Evolutionary conservation across 2,113 vertebrate species (phyloP).

Genomic region (Chloebia gouldiae): DNA sequence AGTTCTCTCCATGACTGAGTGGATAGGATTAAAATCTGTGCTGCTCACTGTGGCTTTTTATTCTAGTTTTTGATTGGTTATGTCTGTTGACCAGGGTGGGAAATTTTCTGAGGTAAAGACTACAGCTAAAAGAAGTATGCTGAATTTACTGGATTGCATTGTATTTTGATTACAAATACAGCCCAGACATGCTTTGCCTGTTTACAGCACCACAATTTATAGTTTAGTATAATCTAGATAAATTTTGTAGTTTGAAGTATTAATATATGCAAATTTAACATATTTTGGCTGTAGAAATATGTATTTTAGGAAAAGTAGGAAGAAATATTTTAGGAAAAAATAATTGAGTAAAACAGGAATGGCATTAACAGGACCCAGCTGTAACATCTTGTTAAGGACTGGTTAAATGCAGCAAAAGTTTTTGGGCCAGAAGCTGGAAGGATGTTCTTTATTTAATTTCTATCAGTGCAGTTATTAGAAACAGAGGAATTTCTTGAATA

Average conservation of each 20-base stretch:
- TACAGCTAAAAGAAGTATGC: neutral
- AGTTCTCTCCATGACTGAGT: neutral
- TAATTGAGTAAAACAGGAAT: neutral
- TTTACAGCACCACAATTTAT: neutral
- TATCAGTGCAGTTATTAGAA: neutral
- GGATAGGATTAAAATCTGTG: constrained; percentile 6
- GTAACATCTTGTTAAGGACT: neutral
- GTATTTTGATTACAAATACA: neutral
- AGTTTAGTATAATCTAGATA: neutral
- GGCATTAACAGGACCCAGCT: neutral
- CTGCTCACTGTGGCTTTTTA: neutral
- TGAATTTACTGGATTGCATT: neutral
- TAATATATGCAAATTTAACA: neutral
- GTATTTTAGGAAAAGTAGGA: neutral
- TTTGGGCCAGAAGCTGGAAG: neutral
- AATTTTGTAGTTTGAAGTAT: neutral
- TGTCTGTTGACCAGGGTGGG: neutral
- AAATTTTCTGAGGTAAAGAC: neutral
- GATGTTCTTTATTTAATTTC: neutral
- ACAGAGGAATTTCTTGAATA: neutral
- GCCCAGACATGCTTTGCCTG: neutral
- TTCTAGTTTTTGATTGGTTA: neutral
- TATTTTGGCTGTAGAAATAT: neutral
- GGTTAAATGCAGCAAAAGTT: neutral
- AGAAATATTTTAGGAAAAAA: neutral